phyloP scores from a whole-genome alignment of 2,113 vertebrate genomes.

The Dolichotis patagonum region DNA sequence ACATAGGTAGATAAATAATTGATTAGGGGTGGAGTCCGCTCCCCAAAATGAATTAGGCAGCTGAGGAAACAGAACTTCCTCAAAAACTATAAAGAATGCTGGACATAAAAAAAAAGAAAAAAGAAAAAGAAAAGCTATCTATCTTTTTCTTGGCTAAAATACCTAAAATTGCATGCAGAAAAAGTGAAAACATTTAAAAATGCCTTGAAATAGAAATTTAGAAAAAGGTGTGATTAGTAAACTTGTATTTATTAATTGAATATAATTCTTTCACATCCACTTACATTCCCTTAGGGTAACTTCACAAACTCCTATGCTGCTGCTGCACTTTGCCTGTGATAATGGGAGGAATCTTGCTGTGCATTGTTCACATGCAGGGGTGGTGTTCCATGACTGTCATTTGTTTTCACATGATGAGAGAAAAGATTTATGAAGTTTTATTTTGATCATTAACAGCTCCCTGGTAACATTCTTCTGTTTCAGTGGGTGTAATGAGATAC shows the following conservation, averaged over 20 bases:
- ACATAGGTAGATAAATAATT: not conserved
- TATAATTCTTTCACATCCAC: not conserved
- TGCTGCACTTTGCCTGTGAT: not conserved
- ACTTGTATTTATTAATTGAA: not conserved
- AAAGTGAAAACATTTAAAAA: not conserved
- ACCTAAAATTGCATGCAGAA: constrained; percentile 16
- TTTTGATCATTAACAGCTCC: not conserved
- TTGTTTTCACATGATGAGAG: not conserved
- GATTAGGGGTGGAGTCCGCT: not conserved
- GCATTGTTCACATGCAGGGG: not conserved
- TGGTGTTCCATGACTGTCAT: not conserved
- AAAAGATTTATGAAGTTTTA: not conserved
- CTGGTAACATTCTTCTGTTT: not conserved
- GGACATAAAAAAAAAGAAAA: constrained; percentile 51
- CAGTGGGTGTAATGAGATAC: not conserved
- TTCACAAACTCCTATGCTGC: not conserved
- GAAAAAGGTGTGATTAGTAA: not conserved
- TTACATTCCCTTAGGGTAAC: not conserved
- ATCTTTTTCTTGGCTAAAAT: not conserved
- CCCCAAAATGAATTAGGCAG: constrained; percentile 10
- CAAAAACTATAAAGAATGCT: constrained; percentile 10
- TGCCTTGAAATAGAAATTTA: not conserved
- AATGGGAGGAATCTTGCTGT: not conserved
- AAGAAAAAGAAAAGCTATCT: not conserved
- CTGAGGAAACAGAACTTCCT: constrained; percentile 20